A percentile compares a stretch with the other conserved stretches of the same genome.
Conservation (phyloP, 2,113 vertebrate genomes). For the Halcyon senegalensis region DNA sequence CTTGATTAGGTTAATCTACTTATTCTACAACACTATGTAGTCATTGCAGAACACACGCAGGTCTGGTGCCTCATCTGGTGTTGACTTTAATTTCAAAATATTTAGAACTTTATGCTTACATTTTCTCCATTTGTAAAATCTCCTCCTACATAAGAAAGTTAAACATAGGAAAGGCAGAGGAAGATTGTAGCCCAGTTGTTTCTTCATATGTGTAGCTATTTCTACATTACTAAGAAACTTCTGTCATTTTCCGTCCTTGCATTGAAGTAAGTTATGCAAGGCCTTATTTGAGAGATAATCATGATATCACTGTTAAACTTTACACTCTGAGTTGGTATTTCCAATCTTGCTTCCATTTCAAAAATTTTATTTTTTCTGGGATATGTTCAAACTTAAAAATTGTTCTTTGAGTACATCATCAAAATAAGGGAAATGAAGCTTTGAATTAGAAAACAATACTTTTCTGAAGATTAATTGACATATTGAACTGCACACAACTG, state of each 20-base stretch:
- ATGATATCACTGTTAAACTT: neutral
- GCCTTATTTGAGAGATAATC: neutral
- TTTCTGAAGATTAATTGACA: constrained; percentile 44
- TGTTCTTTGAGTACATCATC: neutral
- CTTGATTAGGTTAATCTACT: neutral
- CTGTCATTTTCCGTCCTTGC: neutral
- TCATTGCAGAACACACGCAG: neutral
- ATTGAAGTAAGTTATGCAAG: neutral
- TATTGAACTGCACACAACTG: constrained; percentile 12
- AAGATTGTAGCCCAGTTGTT: neutral
- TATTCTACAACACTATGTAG: neutral
- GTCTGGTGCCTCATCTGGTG: neutral
- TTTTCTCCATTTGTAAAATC: neutral
- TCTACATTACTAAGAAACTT: neutral
- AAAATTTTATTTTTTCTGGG: neutral
- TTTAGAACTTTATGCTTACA: neutral
- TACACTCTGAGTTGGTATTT: neutral
- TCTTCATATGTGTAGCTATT: neutral
- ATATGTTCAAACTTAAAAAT: constrained; percentile 1
- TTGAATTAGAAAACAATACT: constrained; percentile 62
- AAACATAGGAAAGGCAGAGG: neutral
- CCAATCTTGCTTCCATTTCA: neutral
- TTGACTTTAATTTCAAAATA: neutral
- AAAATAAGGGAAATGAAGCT: constrained; percentile 54
- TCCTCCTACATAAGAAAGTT: neutral